phyloP scores from a whole-genome alignment of 2,113 vertebrate genomes.

The Coturnix japonica region DNA sequence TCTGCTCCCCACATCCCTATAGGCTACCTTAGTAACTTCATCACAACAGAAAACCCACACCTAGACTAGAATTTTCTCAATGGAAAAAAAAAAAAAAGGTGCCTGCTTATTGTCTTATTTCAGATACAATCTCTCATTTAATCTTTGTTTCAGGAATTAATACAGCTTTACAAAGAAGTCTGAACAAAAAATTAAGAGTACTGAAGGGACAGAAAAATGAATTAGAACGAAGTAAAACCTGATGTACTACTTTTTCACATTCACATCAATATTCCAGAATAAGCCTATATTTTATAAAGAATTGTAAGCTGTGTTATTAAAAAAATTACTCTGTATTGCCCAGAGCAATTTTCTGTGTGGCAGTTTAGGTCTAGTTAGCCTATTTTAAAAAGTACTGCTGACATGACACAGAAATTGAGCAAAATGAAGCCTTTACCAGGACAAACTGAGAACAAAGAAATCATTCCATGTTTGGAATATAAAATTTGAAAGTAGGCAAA shows the following conservation, averaged over 20 bases:
- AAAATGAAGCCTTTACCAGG: neutral
- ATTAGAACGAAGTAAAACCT: neutral
- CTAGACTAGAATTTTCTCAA: neutral
- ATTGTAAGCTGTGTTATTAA: neutral
- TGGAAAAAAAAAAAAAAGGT: neutral
- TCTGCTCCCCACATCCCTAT: neutral
- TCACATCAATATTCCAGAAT: neutral
- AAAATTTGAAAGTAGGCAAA: neutral
- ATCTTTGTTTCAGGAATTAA: neutral
- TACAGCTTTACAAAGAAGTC: neutral
- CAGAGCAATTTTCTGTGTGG: neutral
- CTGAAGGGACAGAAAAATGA: neutral
- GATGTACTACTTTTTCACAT: neutral
- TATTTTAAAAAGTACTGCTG: neutral
- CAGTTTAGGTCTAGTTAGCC: neutral
- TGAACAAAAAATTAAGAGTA: neutral
- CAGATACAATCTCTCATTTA: neutral
- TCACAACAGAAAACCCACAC: neutral
- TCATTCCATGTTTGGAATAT: neutral
- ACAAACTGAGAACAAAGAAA: slow-evolving; percentile 19
- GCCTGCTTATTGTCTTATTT: neutral
- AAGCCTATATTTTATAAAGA: neutral
- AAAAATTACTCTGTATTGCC: neutral
- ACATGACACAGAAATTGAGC: neutral
- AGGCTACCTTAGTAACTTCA: neutral